phyloP scores from a whole-genome alignment of 2,113 vertebrate genomes.

The Eretmochelys imbricata region DNA sequence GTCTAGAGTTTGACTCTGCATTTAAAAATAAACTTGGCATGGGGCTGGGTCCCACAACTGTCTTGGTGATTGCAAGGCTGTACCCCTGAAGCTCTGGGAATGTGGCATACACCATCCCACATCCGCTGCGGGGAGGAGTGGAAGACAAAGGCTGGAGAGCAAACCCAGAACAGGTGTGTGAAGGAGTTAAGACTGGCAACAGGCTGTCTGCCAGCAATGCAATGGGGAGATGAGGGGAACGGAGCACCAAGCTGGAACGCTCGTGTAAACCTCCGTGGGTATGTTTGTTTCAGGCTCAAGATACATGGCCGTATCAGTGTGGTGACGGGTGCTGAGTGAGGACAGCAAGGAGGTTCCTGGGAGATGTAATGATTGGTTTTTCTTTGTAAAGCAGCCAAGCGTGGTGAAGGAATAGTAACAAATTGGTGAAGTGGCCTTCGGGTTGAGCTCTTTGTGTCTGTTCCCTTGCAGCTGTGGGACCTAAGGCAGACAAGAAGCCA shows the following conservation, averaged over 20 bases:
- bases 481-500: slow-evolving; percentile 88
- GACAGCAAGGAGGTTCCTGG: fast-evolving
- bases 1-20: not conserved
- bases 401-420: not conserved
- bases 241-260: not conserved
- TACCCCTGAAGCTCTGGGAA: slow-evolving; percentile 86
- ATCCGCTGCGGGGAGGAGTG: not conserved
- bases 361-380: not conserved
- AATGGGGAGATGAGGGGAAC: not conserved
- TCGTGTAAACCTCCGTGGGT: no score
- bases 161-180: not conserved
- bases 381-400: fast-evolving
- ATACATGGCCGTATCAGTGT: not conserved
- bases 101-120: not conserved
- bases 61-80: not conserved
- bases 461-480: slow-evolving; percentile 91
- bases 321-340: not conserved
- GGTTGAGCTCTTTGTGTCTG: not conserved
- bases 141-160: not conserved
- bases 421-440: not conserved
- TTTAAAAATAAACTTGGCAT: not conserved
- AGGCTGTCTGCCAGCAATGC: not conserved
- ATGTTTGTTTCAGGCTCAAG: not conserved
- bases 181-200: not conserved
- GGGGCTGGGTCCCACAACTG: not conserved